Conservation (phyloP, 2,888 invertebrate species). For the Nemotelus nigrinus region DNA sequence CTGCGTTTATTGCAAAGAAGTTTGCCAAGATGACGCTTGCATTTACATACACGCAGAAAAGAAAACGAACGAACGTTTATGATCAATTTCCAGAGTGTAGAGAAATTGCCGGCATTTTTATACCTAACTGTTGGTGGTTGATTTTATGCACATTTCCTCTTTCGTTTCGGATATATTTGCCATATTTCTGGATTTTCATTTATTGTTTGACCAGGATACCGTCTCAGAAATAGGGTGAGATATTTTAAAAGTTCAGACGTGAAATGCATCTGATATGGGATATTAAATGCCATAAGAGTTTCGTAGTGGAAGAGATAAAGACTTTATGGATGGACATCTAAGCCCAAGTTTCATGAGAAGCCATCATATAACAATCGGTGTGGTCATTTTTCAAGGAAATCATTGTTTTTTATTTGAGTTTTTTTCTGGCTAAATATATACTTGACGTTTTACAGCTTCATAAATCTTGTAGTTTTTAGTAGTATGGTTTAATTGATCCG, state of each 20-base stretch:
- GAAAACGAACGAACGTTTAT: not conserved
- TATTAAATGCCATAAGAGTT: not conserved
- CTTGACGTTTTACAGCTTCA: no score
- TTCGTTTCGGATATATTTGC: not conserved
- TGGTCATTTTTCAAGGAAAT: slow-evolving; percentile 19
- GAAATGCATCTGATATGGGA: not conserved
- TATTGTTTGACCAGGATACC: not conserved
- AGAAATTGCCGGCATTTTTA: not conserved
- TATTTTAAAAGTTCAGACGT: not conserved
- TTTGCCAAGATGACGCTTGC: not conserved
- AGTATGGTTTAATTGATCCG: no score
- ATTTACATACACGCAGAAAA: slow-evolving; percentile 7
- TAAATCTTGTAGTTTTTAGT: no score
- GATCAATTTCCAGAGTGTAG: not conserved
- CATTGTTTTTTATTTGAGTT: slow-evolving; percentile 17
- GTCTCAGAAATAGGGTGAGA: not conserved
- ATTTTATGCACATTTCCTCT: slow-evolving; percentile 3
- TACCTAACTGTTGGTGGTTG: slow-evolving; percentile 3
- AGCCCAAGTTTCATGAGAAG: not conserved
- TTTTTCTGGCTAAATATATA: not conserved
- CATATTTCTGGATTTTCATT: slow-evolving; percentile 12
- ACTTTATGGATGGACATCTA: slow-evolving; percentile 1
- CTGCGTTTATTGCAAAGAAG: not conserved
- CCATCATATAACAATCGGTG: not conserved
- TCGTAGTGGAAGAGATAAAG: not conserved